phyloP scores from a whole-genome alignment of 2,888 invertebrate genomes.

The Lordiphosa fenestrarum region DNA sequence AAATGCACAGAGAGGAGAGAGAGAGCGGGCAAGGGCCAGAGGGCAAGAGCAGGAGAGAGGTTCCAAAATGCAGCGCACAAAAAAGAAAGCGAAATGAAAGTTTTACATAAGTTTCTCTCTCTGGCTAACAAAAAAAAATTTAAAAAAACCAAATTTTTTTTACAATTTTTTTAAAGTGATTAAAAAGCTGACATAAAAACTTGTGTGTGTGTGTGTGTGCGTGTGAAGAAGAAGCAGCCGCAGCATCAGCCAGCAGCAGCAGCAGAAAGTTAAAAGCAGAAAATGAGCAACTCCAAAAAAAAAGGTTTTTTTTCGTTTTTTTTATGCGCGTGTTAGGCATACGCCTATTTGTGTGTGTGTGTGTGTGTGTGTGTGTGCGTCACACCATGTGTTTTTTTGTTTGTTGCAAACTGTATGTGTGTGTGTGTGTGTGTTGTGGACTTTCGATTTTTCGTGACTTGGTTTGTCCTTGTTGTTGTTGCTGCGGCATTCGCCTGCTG shows the following conservation, averaged over 20 bases:
- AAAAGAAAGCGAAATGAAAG: constrained; percentile 40
- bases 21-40: too few relatives aligned
- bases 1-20: not conserved
- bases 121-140: not conserved
- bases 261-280: not conserved
- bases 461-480: constrained; percentile 25
- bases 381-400: constrained; percentile 7
- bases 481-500: constrained; percentile 45
- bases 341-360: constrained; percentile 43
- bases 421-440: constrained; percentile 30
- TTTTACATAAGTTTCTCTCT: constrained; percentile 62
- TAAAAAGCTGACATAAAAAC: too few relatives aligned
- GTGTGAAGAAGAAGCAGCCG: not conserved
- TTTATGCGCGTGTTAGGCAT: constrained; percentile 52
- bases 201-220: not conserved
- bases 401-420: not conserved
- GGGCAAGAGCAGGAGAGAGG: not conserved
- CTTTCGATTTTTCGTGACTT: constrained; percentile 68
- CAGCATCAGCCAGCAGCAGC: not conserved
- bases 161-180: constrained; percentile 21
- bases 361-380: constrained; percentile 11
- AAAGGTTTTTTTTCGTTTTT: constrained; percentile 23
- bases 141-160: constrained; percentile 29
- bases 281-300: constrained; percentile 4
- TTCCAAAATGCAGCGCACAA: not conserved